Base-by-base conservation (phyloP, 2,113 vertebrate genomes). In the Clarias batrachus region DNA sequence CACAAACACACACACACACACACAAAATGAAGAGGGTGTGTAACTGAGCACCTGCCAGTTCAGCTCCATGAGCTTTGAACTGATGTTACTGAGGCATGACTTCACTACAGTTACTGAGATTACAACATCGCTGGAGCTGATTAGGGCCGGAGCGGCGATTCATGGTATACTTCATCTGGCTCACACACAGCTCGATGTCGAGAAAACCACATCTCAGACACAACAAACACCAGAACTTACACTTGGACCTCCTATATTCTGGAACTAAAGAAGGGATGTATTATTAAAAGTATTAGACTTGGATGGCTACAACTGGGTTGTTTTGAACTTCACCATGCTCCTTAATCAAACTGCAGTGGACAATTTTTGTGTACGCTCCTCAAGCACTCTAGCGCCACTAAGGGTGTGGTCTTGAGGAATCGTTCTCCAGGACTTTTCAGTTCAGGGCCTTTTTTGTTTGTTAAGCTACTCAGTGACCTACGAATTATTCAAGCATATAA, bases 1-100 rank as follows among this genome's bases (percentile, higher is more conserved):
- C 68, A 73, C 56, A 59, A 66, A 73, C 82, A 82, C 73, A 48
- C 57, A 77, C 71, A 56, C 71, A 85, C 54, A 68, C 54, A 63
- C 54, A 84, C 8, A 54, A 48, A 86, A 17, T 17, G 37, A 63
- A 85, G 23, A 73, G 66, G 82, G 82, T 33, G 82, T 83, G 82
- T 62, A 56, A 56, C 63, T 30, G 7, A 59, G 56, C 54, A 79
- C 77, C 66, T 83, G 33, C 56, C 62, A 70, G 17, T 62, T 68
- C 62, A 56, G n/a, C 81, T 82, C 37, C 3, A 25, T 52, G 19
- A 83, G 66, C 48, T 71, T 70, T 83, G 17, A 11, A 83, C 65
- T 57, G 27, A 21, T 71, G 52, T 59, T 37, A 13, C 27, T 14
- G 13, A 33, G 19, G 66, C 12, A 14, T 25, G 52, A 30, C 27